Conservation (phyloP, 2,888 invertebrate species). For the Conus canariensis region DNA sequence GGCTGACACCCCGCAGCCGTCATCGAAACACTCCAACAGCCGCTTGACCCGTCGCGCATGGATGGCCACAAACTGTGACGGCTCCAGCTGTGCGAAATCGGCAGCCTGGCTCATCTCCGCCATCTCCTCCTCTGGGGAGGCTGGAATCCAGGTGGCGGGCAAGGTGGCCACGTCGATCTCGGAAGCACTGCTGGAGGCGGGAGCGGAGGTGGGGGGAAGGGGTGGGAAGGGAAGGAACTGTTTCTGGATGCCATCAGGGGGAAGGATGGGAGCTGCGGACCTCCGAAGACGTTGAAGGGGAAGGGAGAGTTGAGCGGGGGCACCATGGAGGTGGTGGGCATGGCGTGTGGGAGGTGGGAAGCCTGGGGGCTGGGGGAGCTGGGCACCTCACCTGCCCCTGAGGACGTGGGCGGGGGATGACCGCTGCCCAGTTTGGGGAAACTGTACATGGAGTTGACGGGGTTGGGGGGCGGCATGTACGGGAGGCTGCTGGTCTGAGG, state of each 20-base stretch:
- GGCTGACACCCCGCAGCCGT: conserved; percentile 59
- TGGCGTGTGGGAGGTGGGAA: not conserved
- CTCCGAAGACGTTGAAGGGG: not conserved
- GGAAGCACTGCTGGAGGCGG: conserved; percentile 34
- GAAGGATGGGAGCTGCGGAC: not conserved
- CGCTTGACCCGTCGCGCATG: conserved; percentile 56
- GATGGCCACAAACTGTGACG: conserved; percentile 54
- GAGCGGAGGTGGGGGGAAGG: conserved; percentile 29
- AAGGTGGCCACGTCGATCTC: conserved; percentile 49
- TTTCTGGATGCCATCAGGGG: conserved; percentile 10
- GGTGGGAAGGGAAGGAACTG: conserved; percentile 18
- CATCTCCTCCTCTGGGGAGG: conserved; percentile 50
- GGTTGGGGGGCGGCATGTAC: not conserved
- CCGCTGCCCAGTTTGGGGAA: not conserved
- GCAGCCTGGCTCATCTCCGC: conserved; percentile 52
- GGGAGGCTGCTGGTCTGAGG: not conserved
- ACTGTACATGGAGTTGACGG: not conserved
- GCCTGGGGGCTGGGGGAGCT: not conserved
- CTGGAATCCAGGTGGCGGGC: conserved; percentile 47
- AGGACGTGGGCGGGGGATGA: not conserved
- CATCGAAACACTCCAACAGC: conserved; percentile 58
- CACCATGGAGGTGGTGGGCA: not conserved
- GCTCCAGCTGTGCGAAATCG: conserved; percentile 54
- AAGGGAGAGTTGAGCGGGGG: not conserved
- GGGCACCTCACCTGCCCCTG: not conserved